These are phyloP conservation scores for Centrocercus urophasianus DNA, from an alignment of 2,113 vertebrate species.

Conservation along the genomic window DNA sequence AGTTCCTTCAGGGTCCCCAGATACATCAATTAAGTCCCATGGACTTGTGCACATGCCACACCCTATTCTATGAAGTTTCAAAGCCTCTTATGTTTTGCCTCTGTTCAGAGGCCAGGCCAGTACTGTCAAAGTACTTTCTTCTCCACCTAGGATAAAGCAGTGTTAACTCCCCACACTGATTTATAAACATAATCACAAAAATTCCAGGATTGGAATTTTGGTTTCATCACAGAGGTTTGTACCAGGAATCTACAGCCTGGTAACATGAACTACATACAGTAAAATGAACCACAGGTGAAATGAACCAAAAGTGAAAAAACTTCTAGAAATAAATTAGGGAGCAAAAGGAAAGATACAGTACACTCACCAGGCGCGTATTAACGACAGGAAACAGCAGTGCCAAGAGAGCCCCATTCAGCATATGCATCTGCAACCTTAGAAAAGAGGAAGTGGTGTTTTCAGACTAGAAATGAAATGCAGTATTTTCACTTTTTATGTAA, in stretches of 20 bases:
- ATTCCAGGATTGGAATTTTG: background rate
- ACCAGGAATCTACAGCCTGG: background rate
- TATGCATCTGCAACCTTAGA: slow-evolving; percentile 94
- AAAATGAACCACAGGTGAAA: background rate
- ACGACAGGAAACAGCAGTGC: slow-evolving; percentile 96
- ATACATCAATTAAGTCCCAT: background rate
- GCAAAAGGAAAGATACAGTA: background rate
- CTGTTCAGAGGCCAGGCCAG: background rate
- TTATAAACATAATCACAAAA: background rate
- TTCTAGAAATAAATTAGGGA: background rate
- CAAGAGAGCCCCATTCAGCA: slow-evolving; percentile 95
- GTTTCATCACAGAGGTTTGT: background rate
- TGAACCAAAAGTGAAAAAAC: background rate
- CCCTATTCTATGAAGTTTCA: background rate
- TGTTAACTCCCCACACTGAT: background rate
- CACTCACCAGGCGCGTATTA: slow-evolving; percentile 96
- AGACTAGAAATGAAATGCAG: background rate
- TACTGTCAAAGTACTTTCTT: background rate
- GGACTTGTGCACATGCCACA: background rate
- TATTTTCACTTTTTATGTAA: background rate
- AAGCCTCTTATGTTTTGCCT: background rate
- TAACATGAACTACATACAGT: background rate
- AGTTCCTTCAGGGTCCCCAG: background rate
- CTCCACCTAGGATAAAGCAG: background rate
- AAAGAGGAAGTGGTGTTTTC: background rate